Percentiles rank a stretch among this genome's conserved stretches.
These are phyloP conservation scores for Hemibagrus guttatus DNA, from an alignment of 2,797 vertebrate genomes.

Conservation along the genomic window DNA sequence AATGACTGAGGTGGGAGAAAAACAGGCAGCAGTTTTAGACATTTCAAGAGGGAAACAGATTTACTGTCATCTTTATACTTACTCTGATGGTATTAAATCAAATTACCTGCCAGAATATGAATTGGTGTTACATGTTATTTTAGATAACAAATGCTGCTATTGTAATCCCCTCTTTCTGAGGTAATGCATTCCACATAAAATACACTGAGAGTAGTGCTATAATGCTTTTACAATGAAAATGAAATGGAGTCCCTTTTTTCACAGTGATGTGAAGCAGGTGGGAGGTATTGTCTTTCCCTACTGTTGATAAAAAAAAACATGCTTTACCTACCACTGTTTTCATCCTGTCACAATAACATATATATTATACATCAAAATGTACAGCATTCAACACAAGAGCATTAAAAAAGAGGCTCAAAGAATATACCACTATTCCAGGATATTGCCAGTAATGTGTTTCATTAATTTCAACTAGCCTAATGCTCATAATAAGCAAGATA, in stretches of 20 bases:
- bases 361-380: neutral
- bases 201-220: slow-evolving; percentile 1
- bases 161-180: slow-evolving; percentile 13
- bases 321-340: slow-evolving; percentile 10
- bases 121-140: slow-evolving; percentile 5
- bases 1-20: slow-evolving; percentile 1
- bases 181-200: slow-evolving; percentile 31
- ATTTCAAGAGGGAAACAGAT: neutral
- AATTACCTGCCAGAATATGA: slow-evolving; percentile 18
- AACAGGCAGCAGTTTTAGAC: slow-evolving; percentile 6
- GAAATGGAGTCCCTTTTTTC: slow-evolving; percentile 28
- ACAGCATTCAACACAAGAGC: neutral
- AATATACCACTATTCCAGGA: neutral
- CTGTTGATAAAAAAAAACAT: slow-evolving; percentile 28
- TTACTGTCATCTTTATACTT: neutral
- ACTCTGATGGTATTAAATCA: slow-evolving; percentile 24
- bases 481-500: slow-evolving; percentile 23
- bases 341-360: neutral
- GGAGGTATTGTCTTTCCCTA: slow-evolving; percentile 6
- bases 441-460: neutral
- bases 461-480: slow-evolving; percentile 20
- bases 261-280: slow-evolving; percentile 45
- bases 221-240: slow-evolving; percentile 17
- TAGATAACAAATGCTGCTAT: slow-evolving; percentile 2
- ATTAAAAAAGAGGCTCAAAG: neutral